A percentile compares a stretch with the other conserved stretches of the same genome.
Conservation (phyloP, 2,888 invertebrate species). For the Toxonevra muliebris region DNA sequence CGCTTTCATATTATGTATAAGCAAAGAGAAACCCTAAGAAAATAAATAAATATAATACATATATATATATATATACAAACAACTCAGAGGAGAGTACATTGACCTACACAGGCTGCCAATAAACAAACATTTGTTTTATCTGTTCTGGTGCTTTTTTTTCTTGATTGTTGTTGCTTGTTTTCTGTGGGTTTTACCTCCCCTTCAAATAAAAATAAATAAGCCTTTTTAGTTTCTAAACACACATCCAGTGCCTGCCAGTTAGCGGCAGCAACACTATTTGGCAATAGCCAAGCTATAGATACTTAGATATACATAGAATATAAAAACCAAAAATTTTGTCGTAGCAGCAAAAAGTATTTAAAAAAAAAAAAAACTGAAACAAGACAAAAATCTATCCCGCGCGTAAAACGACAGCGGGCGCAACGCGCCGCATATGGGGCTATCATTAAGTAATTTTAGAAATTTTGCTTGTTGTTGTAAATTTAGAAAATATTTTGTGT, state of each 20-base stretch:
- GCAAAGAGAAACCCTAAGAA: too few species aligned
- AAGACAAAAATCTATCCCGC: constrained; percentile 3
- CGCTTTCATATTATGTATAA: too few species aligned
- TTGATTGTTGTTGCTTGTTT: too few species aligned
- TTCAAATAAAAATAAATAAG: too few species aligned
- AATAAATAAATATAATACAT: too few species aligned
- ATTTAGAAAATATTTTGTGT: constrained; percentile 10
- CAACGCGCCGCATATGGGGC: neutral
- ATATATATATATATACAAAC: constrained; percentile 1
- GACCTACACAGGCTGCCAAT: constrained; percentile 22
- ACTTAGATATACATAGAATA: neutral
- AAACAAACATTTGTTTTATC: constrained; percentile 9
- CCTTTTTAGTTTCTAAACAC: neutral
- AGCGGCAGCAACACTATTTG: neutral
- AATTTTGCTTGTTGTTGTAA: constrained; percentile 5
- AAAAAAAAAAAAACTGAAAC: neutral
- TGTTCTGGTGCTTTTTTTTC: too few species aligned
- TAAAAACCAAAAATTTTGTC: neutral
- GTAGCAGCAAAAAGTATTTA: neutral
- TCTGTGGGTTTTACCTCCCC: too few species aligned
- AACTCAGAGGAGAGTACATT: constrained; percentile 20
- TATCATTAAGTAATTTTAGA: constrained; percentile 16
- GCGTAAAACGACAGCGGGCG: neutral
- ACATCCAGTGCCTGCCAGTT: neutral
- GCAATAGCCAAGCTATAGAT: neutral